Percentiles rank a stretch among this genome's conserved stretches.
phyloP scores from a whole-genome alignment of 2,888 invertebrate species.

The Athrips mouffetella region DNA sequence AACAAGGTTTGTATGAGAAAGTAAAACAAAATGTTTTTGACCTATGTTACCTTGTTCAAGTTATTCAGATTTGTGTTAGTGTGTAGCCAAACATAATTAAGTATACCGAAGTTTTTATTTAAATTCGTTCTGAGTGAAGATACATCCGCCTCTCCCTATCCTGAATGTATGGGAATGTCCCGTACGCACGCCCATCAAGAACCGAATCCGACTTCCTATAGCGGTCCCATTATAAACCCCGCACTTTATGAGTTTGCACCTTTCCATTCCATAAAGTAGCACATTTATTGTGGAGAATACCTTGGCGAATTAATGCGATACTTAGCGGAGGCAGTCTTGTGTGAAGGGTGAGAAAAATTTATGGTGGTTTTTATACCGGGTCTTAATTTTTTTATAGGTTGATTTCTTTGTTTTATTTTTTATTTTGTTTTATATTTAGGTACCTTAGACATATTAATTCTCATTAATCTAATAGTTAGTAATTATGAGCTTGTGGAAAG shows the following conservation, averaged over 20 bases:
- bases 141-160: conserved; percentile 55
- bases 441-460: too few species aligned
- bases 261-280: conserved; percentile 48
- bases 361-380: conserved; percentile 24
- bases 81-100: too few species aligned
- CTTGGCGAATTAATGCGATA: conserved; percentile 36
- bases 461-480: too few species aligned
- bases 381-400: neutral
- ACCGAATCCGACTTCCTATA: conserved; percentile 32
- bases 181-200: conserved; percentile 51
- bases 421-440: too few species aligned
- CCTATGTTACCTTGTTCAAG: too few species aligned
- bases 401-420: too few species aligned
- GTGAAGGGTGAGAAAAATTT: conserved; percentile 32
- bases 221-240: conserved; percentile 31
- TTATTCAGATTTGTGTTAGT: too few species aligned
- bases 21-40: too few species aligned
- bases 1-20: too few species aligned
- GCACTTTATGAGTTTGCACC: conserved; percentile 47
- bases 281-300: conserved; percentile 32
- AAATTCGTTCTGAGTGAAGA: conserved; percentile 48
- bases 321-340: conserved; percentile 45
- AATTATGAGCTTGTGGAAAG: too few species aligned
- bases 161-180: conserved; percentile 68
- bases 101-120: too few species aligned